Percentiles rank a stretch among this genome's conserved stretches.
phyloP scores from a whole-genome alignment of 1,140 invertebrate genomes.

The Brachionus asplanchnoidis region DNA sequence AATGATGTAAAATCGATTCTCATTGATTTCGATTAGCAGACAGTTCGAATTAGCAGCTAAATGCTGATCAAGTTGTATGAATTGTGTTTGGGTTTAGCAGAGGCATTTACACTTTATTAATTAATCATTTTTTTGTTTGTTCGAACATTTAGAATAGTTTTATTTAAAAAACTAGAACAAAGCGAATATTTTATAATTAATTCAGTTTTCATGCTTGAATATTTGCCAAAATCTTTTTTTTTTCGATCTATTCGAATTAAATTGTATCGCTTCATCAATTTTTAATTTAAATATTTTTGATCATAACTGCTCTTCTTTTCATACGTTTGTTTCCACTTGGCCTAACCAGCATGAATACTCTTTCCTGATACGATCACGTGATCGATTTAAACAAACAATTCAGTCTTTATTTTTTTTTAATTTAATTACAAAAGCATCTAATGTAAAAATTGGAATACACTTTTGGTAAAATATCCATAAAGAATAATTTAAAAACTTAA shows the following conservation, averaged over 20 bases:
- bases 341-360: not conserved
- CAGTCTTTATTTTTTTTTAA: too few relatives aligned
- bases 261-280: not conserved
- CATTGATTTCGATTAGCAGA: not conserved
- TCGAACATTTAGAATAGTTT: not conserved
- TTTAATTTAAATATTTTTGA: conserved; percentile 24
- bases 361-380: not conserved
- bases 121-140: conserved; percentile 6
- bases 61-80: not conserved
- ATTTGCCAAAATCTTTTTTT: not conserved
- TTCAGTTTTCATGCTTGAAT: conserved; percentile 9
- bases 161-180: not conserved
- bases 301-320: not conserved
- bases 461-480: too few relatives aligned
- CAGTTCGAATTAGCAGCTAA: not conserved
- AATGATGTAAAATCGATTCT: not conserved
- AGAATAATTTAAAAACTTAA: too few relatives aligned
- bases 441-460: too few relatives aligned
- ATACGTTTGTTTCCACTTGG: not conserved
- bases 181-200: not conserved
- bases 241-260: not conserved
- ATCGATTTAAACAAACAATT: not conserved
- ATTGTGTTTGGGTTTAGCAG: not conserved
- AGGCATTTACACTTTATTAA: conserved; percentile 2
- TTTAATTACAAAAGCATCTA: too few relatives aligned